These are phyloP conservation scores for Darevskia mixta DNA, from an alignment of 2,797 vertebrate genomes.

Conservation along the genomic window DNA sequence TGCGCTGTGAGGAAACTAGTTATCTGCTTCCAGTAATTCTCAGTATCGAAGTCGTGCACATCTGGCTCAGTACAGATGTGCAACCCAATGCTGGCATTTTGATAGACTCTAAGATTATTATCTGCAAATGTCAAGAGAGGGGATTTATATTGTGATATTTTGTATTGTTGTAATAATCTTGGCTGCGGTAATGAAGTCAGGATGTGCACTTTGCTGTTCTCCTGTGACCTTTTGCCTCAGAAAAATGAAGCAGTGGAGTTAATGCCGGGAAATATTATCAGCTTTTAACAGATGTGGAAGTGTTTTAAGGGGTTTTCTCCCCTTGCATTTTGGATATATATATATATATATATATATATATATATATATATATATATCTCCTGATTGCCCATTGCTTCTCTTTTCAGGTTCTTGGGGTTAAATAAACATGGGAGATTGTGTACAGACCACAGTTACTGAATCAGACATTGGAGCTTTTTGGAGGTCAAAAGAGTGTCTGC, in stretches of 20 bases:
- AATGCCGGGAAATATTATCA: conserved; percentile 55
- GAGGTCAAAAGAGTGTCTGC: conserved; percentile 62
- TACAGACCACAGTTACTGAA: conserved; percentile 47
- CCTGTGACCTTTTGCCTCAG: conserved; percentile 59
- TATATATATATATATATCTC: no score
- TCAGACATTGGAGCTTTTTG: conserved; percentile 57
- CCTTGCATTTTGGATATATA: neutral
- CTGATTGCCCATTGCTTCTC: conserved; percentile 57
- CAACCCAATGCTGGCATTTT: conserved; percentile 34
- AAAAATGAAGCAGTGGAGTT: conserved; percentile 60
- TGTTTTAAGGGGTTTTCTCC: neutral
- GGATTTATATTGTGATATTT: conserved; percentile 64
- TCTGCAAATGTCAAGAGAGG: conserved; percentile 56
- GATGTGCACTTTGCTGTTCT: conserved; percentile 64
- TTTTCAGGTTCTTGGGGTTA: conserved; percentile 55
- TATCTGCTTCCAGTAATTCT: neutral
- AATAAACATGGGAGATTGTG: conserved; percentile 58
- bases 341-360: no score
- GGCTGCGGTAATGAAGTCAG: conserved; percentile 53
- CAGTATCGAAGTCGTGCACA: neutral
- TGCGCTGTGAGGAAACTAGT: neutral
- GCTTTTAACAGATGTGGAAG: conserved; percentile 49
- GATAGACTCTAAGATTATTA: conserved; percentile 53
- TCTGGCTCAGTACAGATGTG: conserved; percentile 23
- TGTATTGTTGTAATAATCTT: conserved; percentile 59